These are phyloP conservation scores for Seira musarum DNA, from an alignment of 2,888 invertebrate species.

Conservation along the genomic window DNA sequence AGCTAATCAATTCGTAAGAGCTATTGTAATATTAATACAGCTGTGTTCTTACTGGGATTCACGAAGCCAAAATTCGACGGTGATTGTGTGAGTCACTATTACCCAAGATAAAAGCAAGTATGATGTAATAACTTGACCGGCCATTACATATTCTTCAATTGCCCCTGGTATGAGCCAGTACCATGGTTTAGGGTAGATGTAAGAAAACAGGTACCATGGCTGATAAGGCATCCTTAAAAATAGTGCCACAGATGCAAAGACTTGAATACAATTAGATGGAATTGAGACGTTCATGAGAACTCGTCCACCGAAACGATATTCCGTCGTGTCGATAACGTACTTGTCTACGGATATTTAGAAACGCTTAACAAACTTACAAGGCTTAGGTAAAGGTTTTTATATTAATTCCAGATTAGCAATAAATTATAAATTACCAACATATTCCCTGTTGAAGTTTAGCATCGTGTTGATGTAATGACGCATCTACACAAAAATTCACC, in stretches of 20 bases:
- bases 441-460: conserved; percentile 20
- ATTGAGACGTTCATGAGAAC: conserved; percentile 25
- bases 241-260: conserved; percentile 4
- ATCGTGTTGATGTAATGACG: conserved; percentile 37
- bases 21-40: neutral
- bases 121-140: conserved; percentile 33
- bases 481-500: too few relatives aligned
- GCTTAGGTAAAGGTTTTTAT: too few relatives aligned
- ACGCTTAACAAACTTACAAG: too few relatives aligned
- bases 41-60: conserved; percentile 45
- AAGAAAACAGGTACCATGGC: conserved; percentile 51
- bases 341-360: too few relatives aligned
- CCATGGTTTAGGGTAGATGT: conserved; percentile 44
- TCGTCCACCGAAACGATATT: conserved; percentile 21
- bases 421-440: too few relatives aligned
- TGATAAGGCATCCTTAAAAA: conserved; percentile 37
- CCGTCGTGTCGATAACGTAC: conserved; percentile 22
- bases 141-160: conserved; percentile 50
- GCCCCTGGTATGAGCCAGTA: conserved; percentile 56
- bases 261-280: conserved; percentile 11
- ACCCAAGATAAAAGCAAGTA: conserved; percentile 39
- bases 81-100: conserved; percentile 37
- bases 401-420: too few relatives aligned
- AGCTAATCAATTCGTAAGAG: neutral
- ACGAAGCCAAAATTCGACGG: conserved; percentile 40